Percentiles rank a stretch among this genome's conserved stretches.
These are phyloP conservation scores for Reticulitermes lucifugus DNA, from an alignment of 2,888 invertebrate genomes.

Conservation along the genomic window DNA sequence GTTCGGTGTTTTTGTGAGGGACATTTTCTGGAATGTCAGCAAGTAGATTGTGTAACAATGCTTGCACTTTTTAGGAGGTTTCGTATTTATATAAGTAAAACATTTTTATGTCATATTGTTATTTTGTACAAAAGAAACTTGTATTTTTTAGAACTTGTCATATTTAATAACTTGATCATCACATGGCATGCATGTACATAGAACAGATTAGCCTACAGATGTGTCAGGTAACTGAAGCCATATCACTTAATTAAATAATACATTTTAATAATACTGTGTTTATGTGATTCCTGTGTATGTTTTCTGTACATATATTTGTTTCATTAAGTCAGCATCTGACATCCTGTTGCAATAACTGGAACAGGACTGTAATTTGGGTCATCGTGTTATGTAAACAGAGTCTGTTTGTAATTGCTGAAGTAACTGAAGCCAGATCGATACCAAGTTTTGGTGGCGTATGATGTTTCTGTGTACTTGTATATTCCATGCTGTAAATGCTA, in stretches of 20 bases:
- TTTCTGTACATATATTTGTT: background rate
- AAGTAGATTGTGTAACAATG: background rate
- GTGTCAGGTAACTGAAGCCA: background rate
- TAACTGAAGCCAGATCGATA: background rate
- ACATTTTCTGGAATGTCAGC: background rate
- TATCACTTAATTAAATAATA: background rate
- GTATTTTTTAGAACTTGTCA: too few relatives aligned
- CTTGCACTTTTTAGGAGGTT: background rate
- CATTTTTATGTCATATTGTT: background rate
- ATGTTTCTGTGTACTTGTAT: background rate
- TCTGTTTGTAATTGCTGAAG: background rate
- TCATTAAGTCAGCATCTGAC: too few relatives aligned
- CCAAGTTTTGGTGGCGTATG: too few relatives aligned
- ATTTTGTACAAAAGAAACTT: too few relatives aligned
- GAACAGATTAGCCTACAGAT: background rate
- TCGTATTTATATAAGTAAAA: background rate
- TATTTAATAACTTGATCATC: background rate
- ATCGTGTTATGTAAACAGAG: background rate
- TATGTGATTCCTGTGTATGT: background rate
- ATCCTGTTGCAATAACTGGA: too few relatives aligned
- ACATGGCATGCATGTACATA: background rate
- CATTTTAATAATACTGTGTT: background rate
- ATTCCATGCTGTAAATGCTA: slow-evolving; percentile 19
- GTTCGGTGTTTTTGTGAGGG: background rate
- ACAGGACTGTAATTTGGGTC: too few relatives aligned